phyloP scores from a whole-genome alignment of 2,797 vertebrate species.

The Eupleurogrammus muticus region DNA sequence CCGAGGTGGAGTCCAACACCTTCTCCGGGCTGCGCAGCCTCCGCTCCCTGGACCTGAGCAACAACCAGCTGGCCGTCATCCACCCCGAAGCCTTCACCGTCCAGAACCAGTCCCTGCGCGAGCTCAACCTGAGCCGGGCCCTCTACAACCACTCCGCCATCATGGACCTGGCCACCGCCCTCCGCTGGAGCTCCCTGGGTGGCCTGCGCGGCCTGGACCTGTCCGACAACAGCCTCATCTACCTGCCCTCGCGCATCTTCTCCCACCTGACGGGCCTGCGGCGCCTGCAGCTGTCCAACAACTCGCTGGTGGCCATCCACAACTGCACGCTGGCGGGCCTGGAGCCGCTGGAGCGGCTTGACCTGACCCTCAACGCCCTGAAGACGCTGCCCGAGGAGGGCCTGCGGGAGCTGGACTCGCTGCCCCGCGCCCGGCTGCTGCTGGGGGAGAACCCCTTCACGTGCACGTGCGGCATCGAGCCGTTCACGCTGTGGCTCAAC shows the following conservation, averaged over 20 bases:
- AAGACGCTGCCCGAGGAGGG: conserved; percentile 77
- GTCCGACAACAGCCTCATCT: conserved; percentile 82
- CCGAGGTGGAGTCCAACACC: conserved; percentile 78
- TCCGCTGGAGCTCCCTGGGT: conserved; percentile 75
- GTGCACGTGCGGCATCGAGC: conserved; percentile 83
- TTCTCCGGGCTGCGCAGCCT: conserved; percentile 80
- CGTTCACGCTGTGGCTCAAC: conserved; percentile 84
- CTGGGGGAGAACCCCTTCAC: conserved; percentile 82
- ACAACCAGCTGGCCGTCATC: conserved; percentile 82
- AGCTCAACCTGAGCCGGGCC: conserved; percentile 86
- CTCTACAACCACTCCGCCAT: conserved; percentile 81
- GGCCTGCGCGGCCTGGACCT: conserved; percentile 78
- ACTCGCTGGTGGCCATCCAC: conserved; percentile 83
- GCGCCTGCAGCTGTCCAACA: conserved; percentile 77
- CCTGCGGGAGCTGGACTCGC: conserved; percentile 72
- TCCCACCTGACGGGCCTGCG: conserved; percentile 68
- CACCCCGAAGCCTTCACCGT: conserved; percentile 82
- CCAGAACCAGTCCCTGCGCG: conserved; percentile 75
- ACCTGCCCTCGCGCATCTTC: conserved; percentile 77
- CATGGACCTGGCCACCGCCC: conserved; percentile 73
- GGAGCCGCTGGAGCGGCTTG: conserved; percentile 80
- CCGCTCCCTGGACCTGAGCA: conserved; percentile 84
- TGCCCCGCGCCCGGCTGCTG: conserved; percentile 56
- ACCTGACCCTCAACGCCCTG: conserved; percentile 82
- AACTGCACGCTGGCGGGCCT: conserved; percentile 79